Evolutionary conservation across 2,797 vertebrate genomes (phyloP), one percentile per base, ranked within the genome.

Genomic region (Pampus argenteus): DNA sequence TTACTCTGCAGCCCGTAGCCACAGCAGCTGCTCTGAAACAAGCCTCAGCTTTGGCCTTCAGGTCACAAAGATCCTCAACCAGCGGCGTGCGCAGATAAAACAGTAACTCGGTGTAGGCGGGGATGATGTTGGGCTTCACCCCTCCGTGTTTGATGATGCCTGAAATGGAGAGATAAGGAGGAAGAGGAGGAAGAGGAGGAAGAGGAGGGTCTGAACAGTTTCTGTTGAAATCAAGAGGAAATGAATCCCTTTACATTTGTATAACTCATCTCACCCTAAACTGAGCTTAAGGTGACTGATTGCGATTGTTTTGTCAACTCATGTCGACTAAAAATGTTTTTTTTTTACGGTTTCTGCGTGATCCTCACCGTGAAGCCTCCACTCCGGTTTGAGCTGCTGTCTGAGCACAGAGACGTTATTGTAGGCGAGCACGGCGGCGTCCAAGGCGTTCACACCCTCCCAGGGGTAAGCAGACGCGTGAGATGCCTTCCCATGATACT

Each of bases 111-210:
- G 95, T 87, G 79, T 96, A 97, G 85, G 92, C 95, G 22, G 96
- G 96, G 91, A 97, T 96, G 62, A 97, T 96, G 86, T 97, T 97
- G 65, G 96, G 95, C 84, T 95, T 96, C 87, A 94, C 89, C 5
- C 96, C 96, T 81, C 96, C 96, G 51, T 97, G 94, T 92, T 94
- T 97, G 90, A 98, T 97, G 90, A 97, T 91, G 62, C 96, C 96
- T 98, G 76, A 67, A 42, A 76, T 22, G 15, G 11, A 45, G 10
- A 45, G 25, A 34, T 7, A 31, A 47, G 1, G 9, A 22, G 28
- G 17, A 52, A 63, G 20, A 31, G 14, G 17, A n/a, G n/a, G n/a
- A n/a, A n/a, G n/a, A n/a, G n/a, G 14, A 36, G 10, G 50, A 42
- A 13, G 11, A 68, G n/a, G 26, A 4, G 28, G 4, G 14, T 40